A percentile compares a stretch with the other conserved stretches of the same genome.
Conservation (phyloP, 2,888 invertebrate genomes). For the Patella caerulea region DNA sequence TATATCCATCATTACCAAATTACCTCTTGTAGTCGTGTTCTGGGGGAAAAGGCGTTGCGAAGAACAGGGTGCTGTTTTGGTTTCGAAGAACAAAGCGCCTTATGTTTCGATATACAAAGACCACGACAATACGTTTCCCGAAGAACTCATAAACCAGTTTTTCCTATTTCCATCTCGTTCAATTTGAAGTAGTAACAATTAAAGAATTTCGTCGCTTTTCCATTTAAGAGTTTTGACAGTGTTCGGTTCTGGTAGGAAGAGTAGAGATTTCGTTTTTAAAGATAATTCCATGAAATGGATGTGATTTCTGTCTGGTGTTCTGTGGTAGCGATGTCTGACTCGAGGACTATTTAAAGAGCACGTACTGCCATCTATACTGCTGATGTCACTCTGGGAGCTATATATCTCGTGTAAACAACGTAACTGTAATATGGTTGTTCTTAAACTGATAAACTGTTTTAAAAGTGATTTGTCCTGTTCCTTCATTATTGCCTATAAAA, state of each 20-base stretch:
- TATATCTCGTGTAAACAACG: conserved; percentile 48
- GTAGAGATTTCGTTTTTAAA: conserved; percentile 36
- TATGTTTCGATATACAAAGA: no score
- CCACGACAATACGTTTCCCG: no score
- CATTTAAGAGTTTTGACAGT: conserved; percentile 50
- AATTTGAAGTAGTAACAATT: not conserved
- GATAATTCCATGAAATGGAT: conserved; percentile 25
- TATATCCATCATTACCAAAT: no score
- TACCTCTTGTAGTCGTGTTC: no score
- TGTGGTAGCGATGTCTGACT: conserved; percentile 3
- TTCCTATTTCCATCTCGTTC: no score
- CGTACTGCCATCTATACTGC: conserved; percentile 53
- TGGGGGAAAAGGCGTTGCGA: no score
- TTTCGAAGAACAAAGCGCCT: no score
- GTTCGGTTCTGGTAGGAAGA: conserved; percentile 44
- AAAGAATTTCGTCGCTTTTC: conserved; percentile 57
- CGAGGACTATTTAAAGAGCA: conserved; percentile 49
- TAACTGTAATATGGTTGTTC: conserved; percentile 55
- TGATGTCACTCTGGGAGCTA: conserved; percentile 51
- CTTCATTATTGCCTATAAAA: conserved; percentile 55
- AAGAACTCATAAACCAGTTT: no score
- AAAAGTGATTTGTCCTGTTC: conserved; percentile 57
- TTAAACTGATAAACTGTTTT: conserved; percentile 56
- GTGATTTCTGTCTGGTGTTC: conserved; percentile 13
- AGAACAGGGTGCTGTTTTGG: no score